Percentiles rank a stretch among this genome's conserved stretches.
Evolutionary conservation across 2,113 vertebrate genomes (phyloP).

Genomic region (Limanda limanda): DNA sequence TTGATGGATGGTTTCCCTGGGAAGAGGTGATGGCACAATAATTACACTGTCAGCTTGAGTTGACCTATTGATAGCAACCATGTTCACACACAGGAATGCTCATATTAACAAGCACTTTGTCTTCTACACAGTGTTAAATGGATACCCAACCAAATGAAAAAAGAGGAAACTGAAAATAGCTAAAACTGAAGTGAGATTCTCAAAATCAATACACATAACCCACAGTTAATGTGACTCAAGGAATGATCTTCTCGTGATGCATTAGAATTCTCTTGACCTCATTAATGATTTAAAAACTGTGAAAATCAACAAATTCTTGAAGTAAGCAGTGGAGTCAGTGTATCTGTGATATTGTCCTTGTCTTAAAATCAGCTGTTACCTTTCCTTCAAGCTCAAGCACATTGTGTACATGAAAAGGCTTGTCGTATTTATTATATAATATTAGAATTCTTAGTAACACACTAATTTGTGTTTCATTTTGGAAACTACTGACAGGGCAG

Average conservation of each 20-base stretch:
- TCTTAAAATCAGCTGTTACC: too few relatives aligned
- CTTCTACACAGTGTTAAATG: background rate
- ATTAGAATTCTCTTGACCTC: background rate
- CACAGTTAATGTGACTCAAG: background rate
- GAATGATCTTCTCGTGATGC: background rate
- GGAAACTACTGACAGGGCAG: too few relatives aligned
- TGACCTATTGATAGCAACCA: slow-evolving; percentile 31
- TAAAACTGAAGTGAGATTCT: background rate
- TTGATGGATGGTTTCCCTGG: slow-evolving; percentile 37
- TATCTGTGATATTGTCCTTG: too few relatives aligned
- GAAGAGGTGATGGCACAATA: slow-evolving; percentile 55
- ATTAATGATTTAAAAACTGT: background rate
- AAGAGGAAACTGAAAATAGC: background rate
- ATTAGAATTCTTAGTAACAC: too few relatives aligned
- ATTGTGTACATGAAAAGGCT: too few relatives aligned
- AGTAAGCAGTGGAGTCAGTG: too few relatives aligned
- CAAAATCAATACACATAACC: background rate
- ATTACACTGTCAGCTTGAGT: slow-evolving; percentile 50
- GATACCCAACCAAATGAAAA: background rate
- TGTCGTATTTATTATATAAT: too few relatives aligned
- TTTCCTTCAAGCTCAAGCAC: too few relatives aligned
- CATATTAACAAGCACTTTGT: background rate
- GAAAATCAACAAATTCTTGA: background rate
- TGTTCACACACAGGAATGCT: background rate
- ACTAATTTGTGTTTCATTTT: too few relatives aligned